Evolutionary conservation across 2,888 invertebrate species (phyloP).

Genomic region (Druceiella hillmani): DNA sequence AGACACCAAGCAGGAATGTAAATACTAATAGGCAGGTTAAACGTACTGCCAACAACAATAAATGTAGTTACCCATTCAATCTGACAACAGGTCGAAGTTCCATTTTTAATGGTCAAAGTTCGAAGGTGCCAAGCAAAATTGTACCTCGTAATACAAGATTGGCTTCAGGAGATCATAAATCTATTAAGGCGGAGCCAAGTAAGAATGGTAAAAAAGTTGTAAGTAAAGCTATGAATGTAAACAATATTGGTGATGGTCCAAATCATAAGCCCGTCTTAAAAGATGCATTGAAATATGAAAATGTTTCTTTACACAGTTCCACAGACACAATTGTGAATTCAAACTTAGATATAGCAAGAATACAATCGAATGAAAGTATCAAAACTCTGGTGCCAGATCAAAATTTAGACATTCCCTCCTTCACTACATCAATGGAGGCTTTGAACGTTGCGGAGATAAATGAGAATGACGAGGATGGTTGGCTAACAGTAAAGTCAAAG

Average conservation of each 20-base stretch:
- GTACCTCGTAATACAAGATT: too few relatives aligned
- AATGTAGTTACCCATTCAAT: conserved; percentile 50
- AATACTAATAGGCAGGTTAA: too few relatives aligned
- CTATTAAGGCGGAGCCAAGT: too few relatives aligned
- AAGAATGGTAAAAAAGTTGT: too few relatives aligned
- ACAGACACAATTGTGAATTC: conserved; percentile 50
- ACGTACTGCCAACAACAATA: conserved; percentile 36
- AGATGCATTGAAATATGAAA: conserved; percentile 37
- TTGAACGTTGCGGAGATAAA: conserved; percentile 36
- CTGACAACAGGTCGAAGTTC: conserved; percentile 45
- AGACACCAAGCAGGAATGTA: conserved; percentile 24
- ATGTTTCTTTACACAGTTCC: conserved; percentile 42
- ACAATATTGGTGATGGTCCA: too few relatives aligned
- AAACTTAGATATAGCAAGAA: conserved; percentile 37
- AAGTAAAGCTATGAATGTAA: too few relatives aligned
- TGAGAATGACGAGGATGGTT: conserved; percentile 62
- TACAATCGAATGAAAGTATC: conserved; percentile 47
- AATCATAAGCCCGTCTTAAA: conserved; percentile 30
- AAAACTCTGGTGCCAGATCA: conserved; percentile 44
- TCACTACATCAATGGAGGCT: conserved; percentile 44
- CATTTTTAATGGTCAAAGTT: conserved; percentile 43
- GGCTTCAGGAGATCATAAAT: too few relatives aligned
- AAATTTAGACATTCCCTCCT: conserved; percentile 31
- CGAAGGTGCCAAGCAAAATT: too few relatives aligned
- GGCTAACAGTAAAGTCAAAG: conserved; percentile 83